These are phyloP conservation scores for Spinus pinus DNA, from an alignment of 2,797 vertebrate genomes.

Conservation along the genomic window DNA sequence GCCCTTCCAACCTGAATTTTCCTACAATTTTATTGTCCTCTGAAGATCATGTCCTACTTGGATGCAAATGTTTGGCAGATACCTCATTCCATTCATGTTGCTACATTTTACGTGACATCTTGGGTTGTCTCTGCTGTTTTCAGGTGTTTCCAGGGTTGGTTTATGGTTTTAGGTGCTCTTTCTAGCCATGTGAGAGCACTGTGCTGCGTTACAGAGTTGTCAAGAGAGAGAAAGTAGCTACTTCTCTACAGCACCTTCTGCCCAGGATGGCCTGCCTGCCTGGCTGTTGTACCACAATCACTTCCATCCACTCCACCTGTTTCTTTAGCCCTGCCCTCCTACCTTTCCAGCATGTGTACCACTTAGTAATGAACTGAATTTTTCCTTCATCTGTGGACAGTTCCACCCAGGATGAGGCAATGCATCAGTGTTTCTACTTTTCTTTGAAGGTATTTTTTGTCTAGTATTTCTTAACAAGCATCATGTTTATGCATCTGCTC, in stretches of 20 bases:
- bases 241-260: neutral
- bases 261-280: neutral
- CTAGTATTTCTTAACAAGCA: neutral
- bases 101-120: neutral
- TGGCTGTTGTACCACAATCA: neutral
- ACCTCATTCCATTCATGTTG: neutral
- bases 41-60: neutral
- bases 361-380: accelerated
- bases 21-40: neutral
- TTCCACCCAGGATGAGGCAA: neutral
- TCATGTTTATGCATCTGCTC: neutral
- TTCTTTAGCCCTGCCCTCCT: neutral
- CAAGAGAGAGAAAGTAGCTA: neutral
- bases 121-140: neutral
- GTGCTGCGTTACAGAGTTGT: neutral
- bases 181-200: neutral
- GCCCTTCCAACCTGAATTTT: neutral
- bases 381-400: neutral
- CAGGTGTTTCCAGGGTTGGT: neutral
- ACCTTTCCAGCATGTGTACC: neutral
- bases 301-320: neutral
- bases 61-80: neutral
- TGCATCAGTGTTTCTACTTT: neutral
- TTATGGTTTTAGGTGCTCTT: neutral
- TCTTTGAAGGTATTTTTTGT: neutral